Evolutionary conservation across 2,113 vertebrate genomes (phyloP), one percentile per base, ranked within the genome.

Genomic region (Phrynosoma blainvillii): DNA sequence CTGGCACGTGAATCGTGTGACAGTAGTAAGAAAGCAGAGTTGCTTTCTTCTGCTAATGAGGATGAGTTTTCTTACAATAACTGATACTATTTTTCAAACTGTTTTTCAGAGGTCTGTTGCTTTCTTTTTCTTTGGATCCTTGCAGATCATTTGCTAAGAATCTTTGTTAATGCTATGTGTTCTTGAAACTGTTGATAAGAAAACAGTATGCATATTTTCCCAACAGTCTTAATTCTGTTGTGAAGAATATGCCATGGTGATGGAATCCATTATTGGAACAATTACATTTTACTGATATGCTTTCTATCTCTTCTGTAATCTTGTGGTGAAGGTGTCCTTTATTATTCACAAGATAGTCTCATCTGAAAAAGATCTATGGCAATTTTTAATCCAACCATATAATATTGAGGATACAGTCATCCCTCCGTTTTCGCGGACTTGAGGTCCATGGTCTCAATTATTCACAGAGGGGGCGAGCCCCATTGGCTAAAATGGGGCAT

Each of bases 141-240:
- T 66, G 3, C 65, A 66, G 0, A 8, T n/a, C 59, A 42, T 88
- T 52, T 89, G 66, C 62, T 89, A 66, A 75, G 13, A 86, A 5
- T 54, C 88, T 93, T 89, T 25, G 56, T 47, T 1, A 6, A 78
- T 21, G 54, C 4, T 54, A 9, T 62, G 2, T 3, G 2, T 12
- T 70, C 66, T 42, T 85, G 32, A 11, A 62, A 91, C 47, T 73
- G 79, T 87, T 88, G 84, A n/a, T 68, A 62, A 89, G 65, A 75
- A 78, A 90, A 83, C 83, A 88, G 82, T 93, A 86, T 84, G 30
- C 9, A 9, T 90, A 86, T 77, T 80, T 20, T 87, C 73, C 14
- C 40, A 79, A 0, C 74, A 89, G 75, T 12, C 32, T 89, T 27
- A 76, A 71, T 87, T 89, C 79, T 82, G 76, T 54, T 79, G 25